phyloP scores from a whole-genome alignment of 2,797 vertebrate genomes.

The Neostethus bicornis region DNA sequence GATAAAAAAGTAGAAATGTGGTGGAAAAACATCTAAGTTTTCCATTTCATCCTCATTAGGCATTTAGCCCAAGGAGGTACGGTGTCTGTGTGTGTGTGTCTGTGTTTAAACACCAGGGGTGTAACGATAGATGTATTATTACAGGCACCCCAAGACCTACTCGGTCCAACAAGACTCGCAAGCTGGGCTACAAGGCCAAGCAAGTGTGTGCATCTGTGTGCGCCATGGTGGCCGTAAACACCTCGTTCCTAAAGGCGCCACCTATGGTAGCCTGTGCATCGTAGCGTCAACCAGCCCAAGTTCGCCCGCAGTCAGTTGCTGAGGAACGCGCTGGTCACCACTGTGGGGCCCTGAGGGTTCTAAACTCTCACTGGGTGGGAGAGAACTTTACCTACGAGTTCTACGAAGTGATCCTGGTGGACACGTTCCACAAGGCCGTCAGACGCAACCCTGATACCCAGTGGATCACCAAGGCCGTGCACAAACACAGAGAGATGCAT shows the following conservation, averaged over 20 bases:
- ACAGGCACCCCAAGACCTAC: slow-evolving; percentile 93
- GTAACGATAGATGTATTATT: no score
- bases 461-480: slow-evolving; percentile 96
- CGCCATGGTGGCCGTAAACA: slow-evolving; percentile 95
- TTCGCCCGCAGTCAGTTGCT: slow-evolving; percentile 93
- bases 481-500: slow-evolving; percentile 99
- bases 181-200: slow-evolving; percentile 96
- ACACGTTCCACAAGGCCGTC: slow-evolving; percentile 95
- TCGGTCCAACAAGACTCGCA: slow-evolving; percentile 92
- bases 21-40: no score
- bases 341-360: slow-evolving; percentile 92
- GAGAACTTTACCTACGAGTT: slow-evolving; percentile 99
- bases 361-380: slow-evolving; percentile 95
- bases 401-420: slow-evolving; percentile 94
- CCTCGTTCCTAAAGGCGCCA: slow-evolving; percentile 95
- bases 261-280: slow-evolving; percentile 96
- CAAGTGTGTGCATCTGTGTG: slow-evolving; percentile 85
- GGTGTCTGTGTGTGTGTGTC: no score
- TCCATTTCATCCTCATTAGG: no score
- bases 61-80: no score
- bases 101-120: no score
- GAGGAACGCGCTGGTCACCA: slow-evolving; percentile 98
- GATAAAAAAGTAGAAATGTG: no score
- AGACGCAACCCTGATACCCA: slow-evolving; percentile 96
- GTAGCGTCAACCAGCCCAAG: slow-evolving; percentile 97